Base-by-base conservation (phyloP, 1,140 invertebrate genomes). In the Chrysomallon squamiferum region DNA sequence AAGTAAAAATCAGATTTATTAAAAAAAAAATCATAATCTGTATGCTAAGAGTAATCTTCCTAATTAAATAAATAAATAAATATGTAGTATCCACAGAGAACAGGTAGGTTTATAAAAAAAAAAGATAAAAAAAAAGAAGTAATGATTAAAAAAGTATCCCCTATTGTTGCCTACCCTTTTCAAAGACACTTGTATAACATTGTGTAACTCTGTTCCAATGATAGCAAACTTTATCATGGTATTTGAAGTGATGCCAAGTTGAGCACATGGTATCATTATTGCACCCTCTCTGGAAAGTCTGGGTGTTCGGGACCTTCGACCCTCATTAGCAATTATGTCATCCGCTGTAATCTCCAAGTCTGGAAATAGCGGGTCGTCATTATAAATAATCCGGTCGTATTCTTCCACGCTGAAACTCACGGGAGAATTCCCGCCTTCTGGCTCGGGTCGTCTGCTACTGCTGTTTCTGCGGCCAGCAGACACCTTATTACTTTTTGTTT, bases 161-260 rank as follows among this genome's bases (percentile, higher is more conserved):
- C n/a, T n/a, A n/a, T n/a, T 18, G 49, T 22, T 41, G 29, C 90
- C 91, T 92, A 98, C 96, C 95, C 94, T 90, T 90, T 94, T 96
- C 59, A 98, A 89, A 84, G 96, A 95, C 84, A 95, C 95, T 83
- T 95, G 93, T 89, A 96, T 93, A 78, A 97, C 95, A 89, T 98
- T 98, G 87, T 97, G 94, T 77, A 98, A 89, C 88, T 98, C 96
- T 86, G 97, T 97, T 82, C 92, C 91, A 80, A 98, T 98, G 56
- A 98, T 92, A 81, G 92, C 95, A 87, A 97, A 97, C 87, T 96
- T 97, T 92, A 98, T 97, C 90, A 97, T 92, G 2, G 96, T 97
- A 83, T 97, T 95, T 52, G 95, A 97, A 81, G 93, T 95, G 84
- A 98, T 68, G 38, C 80, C 77, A 13, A 82, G 62, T 50, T 71